Evolutionary conservation across 1,140 invertebrate species (phyloP).

Genomic region (Caenorhabditis remanei): DNA sequence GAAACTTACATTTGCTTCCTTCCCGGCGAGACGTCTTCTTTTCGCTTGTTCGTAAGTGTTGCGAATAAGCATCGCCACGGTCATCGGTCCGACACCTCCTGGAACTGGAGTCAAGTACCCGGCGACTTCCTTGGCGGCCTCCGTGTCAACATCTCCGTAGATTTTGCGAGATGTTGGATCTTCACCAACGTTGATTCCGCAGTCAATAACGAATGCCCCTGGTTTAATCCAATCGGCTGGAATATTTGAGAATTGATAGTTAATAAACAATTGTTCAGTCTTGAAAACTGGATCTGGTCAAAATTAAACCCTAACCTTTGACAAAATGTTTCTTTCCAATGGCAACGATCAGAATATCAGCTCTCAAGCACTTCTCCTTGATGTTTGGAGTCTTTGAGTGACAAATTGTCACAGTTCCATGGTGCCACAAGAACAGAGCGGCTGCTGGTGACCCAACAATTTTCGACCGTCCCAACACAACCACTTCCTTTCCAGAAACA

Average conservation of each 20-base stretch:
- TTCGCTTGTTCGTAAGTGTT: slow-evolving; percentile 86
- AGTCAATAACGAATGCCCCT: slow-evolving; percentile 98
- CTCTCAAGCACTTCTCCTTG: slow-evolving; percentile 79
- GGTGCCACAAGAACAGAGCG: slow-evolving; percentile 93
- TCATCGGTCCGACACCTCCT: slow-evolving; percentile 97
- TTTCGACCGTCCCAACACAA: slow-evolving; percentile 95
- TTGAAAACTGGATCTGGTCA: no score
- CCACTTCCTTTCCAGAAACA: slow-evolving; percentile 88
- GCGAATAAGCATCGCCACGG: slow-evolving; percentile 95
- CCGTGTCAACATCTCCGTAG: slow-evolving; percentile 94
- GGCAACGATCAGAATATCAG: slow-evolving; percentile 95
- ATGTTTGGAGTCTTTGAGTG: slow-evolving; percentile 87
- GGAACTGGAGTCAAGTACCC: slow-evolving; percentile 95
- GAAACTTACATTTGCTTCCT: not conserved
- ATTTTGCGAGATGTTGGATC: slow-evolving; percentile 82
- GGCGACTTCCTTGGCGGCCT: slow-evolving; percentile 84
- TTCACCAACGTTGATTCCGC: slow-evolving; percentile 94
- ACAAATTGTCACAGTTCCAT: slow-evolving; percentile 85
- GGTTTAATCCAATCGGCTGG: slow-evolving; percentile 92
- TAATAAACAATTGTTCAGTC: no score
- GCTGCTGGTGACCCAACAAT: slow-evolving; percentile 96
- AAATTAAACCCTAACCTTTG: slow-evolving; percentile 80
- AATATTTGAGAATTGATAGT: not conserved
- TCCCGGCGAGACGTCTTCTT: slow-evolving; percentile 70
- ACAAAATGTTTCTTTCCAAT: slow-evolving; percentile 93